Evolutionary conservation across 2,797 vertebrate genomes (phyloP).

Genomic region (Enteromius anoplus): DNA sequence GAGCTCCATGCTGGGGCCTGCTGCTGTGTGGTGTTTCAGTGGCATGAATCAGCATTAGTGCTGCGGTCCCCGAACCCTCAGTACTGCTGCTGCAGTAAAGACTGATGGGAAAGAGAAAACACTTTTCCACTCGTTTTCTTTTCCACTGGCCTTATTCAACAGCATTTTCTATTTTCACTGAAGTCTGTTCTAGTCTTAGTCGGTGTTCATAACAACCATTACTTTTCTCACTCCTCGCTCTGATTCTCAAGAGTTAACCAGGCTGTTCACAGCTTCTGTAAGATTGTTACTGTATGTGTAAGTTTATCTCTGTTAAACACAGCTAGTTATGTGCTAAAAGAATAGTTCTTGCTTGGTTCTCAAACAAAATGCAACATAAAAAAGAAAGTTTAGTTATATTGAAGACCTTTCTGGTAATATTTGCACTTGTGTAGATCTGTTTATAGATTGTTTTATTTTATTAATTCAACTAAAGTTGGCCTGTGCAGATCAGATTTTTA

Average conservation of each 20-base stretch:
- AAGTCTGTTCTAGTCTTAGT: background rate
- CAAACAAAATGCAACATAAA: background rate
- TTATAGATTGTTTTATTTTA: no score
- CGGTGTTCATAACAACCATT: background rate
- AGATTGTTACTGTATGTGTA: background rate
- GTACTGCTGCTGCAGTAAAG: background rate
- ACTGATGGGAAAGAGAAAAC: background rate
- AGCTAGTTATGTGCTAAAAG: background rate
- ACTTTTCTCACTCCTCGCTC: background rate
- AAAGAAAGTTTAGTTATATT: background rate
- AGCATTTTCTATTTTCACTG: background rate
- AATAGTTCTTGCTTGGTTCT: background rate
- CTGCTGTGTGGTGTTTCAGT: background rate
- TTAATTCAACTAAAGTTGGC: no score
- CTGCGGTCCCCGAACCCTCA: background rate
- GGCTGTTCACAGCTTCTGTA: background rate
- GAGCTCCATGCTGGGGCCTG: conserved; percentile 26
- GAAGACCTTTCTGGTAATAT: background rate
- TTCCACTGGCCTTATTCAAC: background rate
- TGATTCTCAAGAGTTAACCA: background rate
- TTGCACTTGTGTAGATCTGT: background rate
- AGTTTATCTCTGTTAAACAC: background rate
- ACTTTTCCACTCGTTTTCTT: background rate
- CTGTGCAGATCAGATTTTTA: no score
- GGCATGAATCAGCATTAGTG: conserved; percentile 10